Evolutionary conservation across 2,113 vertebrate genomes (phyloP).

Genomic region (Nipponia nippon): DNA sequence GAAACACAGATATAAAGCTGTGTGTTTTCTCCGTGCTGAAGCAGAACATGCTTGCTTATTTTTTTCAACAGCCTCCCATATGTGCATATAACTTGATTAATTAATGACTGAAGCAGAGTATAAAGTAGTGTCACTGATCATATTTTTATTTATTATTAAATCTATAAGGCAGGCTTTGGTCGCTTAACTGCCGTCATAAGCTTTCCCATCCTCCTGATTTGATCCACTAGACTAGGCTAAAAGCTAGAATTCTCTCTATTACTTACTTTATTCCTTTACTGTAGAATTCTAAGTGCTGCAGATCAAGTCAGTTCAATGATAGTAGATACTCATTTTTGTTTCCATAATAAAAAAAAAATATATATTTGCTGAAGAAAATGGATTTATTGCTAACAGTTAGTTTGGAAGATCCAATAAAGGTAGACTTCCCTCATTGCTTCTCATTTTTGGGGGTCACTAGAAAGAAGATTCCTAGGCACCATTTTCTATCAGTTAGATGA

Average conservation of each 20-base stretch:
- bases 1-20: neutral
- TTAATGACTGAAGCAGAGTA: neutral
- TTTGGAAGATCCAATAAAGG: neutral
- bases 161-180: neutral
- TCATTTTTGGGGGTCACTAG: neutral
- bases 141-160: slow-evolving; percentile 17
- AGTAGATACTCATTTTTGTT: neutral
- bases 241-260: neutral
- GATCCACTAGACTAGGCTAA: neutral
- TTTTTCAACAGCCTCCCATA: neutral
- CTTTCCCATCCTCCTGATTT: neutral
- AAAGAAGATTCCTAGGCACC: neutral
- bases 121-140: neutral
- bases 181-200: neutral
- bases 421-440: neutral
- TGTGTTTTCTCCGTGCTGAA: neutral
- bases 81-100: neutral
- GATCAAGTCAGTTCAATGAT: neutral
- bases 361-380: neutral
- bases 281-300: neutral
- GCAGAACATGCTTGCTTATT: neutral
- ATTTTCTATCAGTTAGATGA: neutral
- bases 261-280: neutral
- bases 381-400: neutral
- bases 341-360: neutral